A percentile compares a stretch with the other conserved stretches of the same genome.
Conservation (phyloP, 2,113 vertebrate species). For the Tetrax tetrax region DNA sequence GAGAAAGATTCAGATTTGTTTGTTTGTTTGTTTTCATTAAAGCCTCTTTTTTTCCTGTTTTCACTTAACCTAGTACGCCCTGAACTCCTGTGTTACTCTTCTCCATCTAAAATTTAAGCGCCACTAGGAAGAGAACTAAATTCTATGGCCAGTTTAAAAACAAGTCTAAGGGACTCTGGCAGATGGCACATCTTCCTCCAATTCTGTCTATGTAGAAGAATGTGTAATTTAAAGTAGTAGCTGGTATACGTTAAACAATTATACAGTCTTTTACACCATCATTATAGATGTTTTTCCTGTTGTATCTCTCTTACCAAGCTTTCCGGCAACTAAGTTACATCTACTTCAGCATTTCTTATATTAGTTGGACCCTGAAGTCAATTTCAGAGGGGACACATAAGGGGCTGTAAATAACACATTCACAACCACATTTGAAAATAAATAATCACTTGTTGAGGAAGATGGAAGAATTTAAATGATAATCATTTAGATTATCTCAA, state of each 20-base stretch:
- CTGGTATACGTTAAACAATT: neutral
- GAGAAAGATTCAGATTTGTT: neutral
- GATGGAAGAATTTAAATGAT: neutral
- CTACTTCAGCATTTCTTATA: neutral
- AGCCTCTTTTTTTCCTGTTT: neutral
- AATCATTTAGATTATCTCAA: neutral
- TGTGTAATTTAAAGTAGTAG: neutral
- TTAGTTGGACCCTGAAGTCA: neutral
- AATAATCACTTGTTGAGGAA: neutral
- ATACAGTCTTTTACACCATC: neutral
- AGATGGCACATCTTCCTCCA: neutral
- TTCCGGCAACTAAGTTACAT: neutral
- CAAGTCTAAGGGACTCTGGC: neutral
- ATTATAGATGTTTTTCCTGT: neutral
- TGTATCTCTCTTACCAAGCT: neutral
- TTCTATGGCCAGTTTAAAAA: neutral
- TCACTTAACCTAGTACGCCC: neutral
- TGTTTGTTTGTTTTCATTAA: neutral
- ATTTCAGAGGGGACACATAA: neutral
- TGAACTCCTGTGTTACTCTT: neutral
- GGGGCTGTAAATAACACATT: neutral
- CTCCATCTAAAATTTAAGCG: neutral
- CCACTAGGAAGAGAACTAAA: neutral
- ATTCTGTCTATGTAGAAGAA: neutral
- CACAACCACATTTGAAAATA: neutral